Base-by-base conservation (phyloP, 2,888 invertebrate species). In the Conops quadrifasciatus region DNA sequence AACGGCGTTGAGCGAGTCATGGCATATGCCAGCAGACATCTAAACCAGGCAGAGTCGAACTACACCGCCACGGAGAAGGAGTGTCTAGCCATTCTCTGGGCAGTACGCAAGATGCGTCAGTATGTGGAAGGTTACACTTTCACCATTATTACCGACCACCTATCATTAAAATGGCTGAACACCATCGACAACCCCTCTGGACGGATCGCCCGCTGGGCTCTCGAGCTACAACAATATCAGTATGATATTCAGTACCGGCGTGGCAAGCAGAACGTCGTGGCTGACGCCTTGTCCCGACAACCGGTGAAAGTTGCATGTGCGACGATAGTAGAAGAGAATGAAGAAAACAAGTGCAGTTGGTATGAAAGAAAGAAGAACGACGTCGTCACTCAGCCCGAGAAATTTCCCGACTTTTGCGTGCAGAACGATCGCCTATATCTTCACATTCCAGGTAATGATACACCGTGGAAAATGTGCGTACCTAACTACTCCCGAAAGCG, bases 61-160 rank as follows among this genome's bases (percentile, higher is more conserved):
- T n/a, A n/a, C n/a, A n/a, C n/a, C n/a, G n/a, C n/a, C n/a, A n/a
- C n/a, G n/a, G n/a, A n/a, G n/a, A n/a, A n/a, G n/a, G n/a, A n/a
- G n/a, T n/a, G n/a, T n/a, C n/a, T n/a, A n/a, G n/a, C n/a, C n/a
- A n/a, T n/a, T n/a, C n/a, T n/a, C n/a, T n/a, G n/a, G n/a, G n/a
- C n/a, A n/a, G n/a, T n/a, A n/a, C 9, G 65, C 16, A 70, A 72
- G 16, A 72, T 74, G 53, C 67, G 74, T 1, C 60, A 63, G 13
- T 74, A 74, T 36, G 26, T 74, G 0, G 74, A 74, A 49, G 66
- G 71, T 1, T 63, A 67, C 1, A 13, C 36, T 4, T 72, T 74
- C 45, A 63, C 26, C 13, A 30, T 74, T 0, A 26, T 74, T 1
- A 73, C 73, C 13, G 73, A 73, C 24, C 73, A 73, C 15, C 60